Evolutionary conservation across 1,140 invertebrate genomes (phyloP).

Genomic region (Conopomorpha cramerella): DNA sequence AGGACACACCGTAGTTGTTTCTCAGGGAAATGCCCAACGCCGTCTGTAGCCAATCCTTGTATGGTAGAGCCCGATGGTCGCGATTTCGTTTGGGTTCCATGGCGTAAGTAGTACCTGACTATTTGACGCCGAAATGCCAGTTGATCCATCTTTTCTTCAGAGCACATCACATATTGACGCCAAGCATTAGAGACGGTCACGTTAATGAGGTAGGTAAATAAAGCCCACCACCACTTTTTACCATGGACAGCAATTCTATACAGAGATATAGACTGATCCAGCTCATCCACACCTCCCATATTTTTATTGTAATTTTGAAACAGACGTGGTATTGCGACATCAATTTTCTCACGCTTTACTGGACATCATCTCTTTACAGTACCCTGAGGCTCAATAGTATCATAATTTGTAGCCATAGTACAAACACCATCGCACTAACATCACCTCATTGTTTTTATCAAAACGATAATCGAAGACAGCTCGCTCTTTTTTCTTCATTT

Average conservation of each 20-base stretch:
- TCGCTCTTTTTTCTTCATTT: slow-evolving; percentile 7
- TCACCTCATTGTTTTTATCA: slow-evolving; percentile 11
- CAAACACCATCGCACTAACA: slow-evolving; percentile 14
- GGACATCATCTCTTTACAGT: slow-evolving; percentile 12
- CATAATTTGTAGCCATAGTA: slow-evolving; percentile 15
- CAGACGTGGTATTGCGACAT: slow-evolving; percentile 8
- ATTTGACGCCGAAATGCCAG: slow-evolving; percentile 5
- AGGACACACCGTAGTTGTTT: slow-evolving; percentile 9
- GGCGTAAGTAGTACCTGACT: slow-evolving; percentile 7
- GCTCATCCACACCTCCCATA: slow-evolving; percentile 17
- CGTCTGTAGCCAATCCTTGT: slow-evolving; percentile 2
- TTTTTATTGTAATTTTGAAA: slow-evolving; percentile 16
- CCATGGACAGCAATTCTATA: slow-evolving; percentile 17
- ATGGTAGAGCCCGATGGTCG: slow-evolving; percentile 5
- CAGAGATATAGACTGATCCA: slow-evolving; percentile 13
- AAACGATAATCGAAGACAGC: slow-evolving; percentile 11
- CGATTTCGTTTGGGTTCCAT: background rate
- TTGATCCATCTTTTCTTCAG: slow-evolving; percentile 16
- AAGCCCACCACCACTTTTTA: slow-evolving; percentile 21
- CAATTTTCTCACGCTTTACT: slow-evolving; percentile 7
- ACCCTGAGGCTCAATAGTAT: slow-evolving; percentile 11
- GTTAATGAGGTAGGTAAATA: slow-evolving; percentile 20
- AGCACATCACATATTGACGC: slow-evolving; percentile 4
- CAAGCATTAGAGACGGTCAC: slow-evolving; percentile 16
- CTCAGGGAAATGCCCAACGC: slow-evolving; percentile 3